Conservation (phyloP, 2,113 vertebrate genomes). For the Eurypyga helias region DNA sequence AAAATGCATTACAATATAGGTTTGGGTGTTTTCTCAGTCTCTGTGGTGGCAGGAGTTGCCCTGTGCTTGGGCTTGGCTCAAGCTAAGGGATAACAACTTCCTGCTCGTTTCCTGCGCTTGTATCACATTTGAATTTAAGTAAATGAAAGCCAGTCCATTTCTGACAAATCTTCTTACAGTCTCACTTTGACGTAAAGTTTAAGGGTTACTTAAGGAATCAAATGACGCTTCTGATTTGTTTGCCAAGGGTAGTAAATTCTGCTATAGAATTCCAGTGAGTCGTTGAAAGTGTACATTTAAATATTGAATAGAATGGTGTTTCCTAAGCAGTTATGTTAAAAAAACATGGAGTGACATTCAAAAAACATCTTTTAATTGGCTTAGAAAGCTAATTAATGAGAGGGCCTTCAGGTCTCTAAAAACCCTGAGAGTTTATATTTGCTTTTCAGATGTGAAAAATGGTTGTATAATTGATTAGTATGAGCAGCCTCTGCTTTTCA, state of each 20-base stretch:
- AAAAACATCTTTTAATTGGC: background rate
- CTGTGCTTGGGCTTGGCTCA: background rate
- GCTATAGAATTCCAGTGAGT: background rate
- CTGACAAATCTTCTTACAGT: background rate
- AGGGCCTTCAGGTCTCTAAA: background rate
- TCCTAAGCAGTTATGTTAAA: background rate
- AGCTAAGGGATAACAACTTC: background rate
- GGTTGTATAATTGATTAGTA: background rate
- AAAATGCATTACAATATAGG: rapidly evolving
- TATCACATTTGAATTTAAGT: background rate
- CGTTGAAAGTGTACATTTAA: background rate
- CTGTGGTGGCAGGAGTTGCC: background rate
- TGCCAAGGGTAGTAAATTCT: background rate
- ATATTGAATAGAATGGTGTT: background rate
- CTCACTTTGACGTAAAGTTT: background rate
- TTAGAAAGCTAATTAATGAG: conserved; percentile 18
- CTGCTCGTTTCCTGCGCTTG: background rate
- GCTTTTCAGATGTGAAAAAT: conserved; percentile 26
- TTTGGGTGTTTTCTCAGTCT: background rate
- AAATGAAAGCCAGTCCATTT: background rate
- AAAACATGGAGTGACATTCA: background rate
- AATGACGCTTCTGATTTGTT: background rate
- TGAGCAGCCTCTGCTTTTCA: background rate
- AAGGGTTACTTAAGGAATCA: background rate
- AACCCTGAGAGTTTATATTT: background rate